Evolutionary conservation across 2,888 invertebrate genomes (phyloP), one percentile per base, ranked within the genome.

Genomic region (Smittia sp.): DNA sequence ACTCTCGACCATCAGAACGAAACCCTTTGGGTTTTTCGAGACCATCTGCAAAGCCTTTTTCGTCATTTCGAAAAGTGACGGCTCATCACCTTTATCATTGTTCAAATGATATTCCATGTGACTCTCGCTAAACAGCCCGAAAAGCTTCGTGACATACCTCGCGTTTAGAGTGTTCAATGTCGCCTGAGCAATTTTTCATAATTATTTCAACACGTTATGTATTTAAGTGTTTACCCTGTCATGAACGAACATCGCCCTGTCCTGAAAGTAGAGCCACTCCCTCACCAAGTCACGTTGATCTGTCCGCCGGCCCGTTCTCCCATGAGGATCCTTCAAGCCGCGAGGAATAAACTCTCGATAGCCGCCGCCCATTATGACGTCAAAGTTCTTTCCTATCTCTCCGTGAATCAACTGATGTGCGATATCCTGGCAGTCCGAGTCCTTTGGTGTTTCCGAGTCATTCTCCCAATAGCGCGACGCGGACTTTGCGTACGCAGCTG

Each of bases 61-160:
- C 0, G 89, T 89, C 91, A 93, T 91, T 79, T 92, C 90, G 65
- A 85, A 84, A 4, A 93, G 78, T 0, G 87, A 85, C 0, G 92
- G 92, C 76, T 90, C 87, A 18, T 79, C 80, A 9, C 76, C 77
- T 0, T 79, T 77, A 1, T 77, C 78, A 52, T 78, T 78, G 38
- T 73, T 22, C 6, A 86, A 84, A 75, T 89, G 89, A 77, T 88
- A 92, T 0, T 86, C 83, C 85, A 90, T 85, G 77, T 90, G 89
- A 70, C 85, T 85, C 1, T 82, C 80, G 0, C 85, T 81, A 76
- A 89, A 89, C 0, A 89, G 79, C 75, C 89, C 90, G 4, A 90
- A 77, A 0, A 87, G 81, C 74, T 85, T 85, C 74, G 88, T 85
- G 0, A 83, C 81, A 0, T 81, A 79, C 0, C 77, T 76, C 27